phyloP scores from a whole-genome alignment of 2,888 invertebrate genomes.

The Rapana venosa region DNA sequence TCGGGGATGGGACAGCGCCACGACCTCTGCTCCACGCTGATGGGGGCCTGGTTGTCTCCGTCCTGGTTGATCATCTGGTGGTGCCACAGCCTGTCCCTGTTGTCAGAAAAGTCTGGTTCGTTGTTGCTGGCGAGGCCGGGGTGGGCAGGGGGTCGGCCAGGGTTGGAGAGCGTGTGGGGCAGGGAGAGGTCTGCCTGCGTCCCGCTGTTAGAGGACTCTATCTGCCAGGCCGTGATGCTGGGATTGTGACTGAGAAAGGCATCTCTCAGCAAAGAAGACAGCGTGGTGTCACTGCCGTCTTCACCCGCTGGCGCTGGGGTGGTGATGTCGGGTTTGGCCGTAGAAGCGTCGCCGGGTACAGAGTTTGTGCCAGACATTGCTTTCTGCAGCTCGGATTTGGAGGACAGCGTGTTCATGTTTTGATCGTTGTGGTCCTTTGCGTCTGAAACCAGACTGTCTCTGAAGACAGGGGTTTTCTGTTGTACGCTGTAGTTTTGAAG shows the following conservation, averaged over 20 bases:
- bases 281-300: background rate
- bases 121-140: background rate
- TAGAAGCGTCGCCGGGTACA: background rate
- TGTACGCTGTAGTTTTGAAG: background rate
- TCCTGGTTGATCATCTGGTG: background rate
- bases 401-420: background rate
- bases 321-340: background rate
- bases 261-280: background rate
- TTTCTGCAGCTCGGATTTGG: background rate
- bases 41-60: background rate
- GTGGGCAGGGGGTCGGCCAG: background rate
- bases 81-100: background rate
- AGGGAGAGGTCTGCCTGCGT: background rate
- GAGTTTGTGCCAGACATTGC: background rate
- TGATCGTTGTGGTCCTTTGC: background rate
- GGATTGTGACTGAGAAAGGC: background rate
- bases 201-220: too few species aligned
- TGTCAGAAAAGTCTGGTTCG: background rate
- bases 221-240: background rate
- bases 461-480: background rate
- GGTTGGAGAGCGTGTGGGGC: background rate
- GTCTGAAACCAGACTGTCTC: background rate
- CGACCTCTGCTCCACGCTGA: constrained; percentile 10
- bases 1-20: background rate
- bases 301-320: background rate